A percentile compares a stretch with the other conserved stretches of the same genome.
Evolutionary conservation across 2,113 vertebrate species (phyloP).

Genomic region (Prunella fulvescens): DNA sequence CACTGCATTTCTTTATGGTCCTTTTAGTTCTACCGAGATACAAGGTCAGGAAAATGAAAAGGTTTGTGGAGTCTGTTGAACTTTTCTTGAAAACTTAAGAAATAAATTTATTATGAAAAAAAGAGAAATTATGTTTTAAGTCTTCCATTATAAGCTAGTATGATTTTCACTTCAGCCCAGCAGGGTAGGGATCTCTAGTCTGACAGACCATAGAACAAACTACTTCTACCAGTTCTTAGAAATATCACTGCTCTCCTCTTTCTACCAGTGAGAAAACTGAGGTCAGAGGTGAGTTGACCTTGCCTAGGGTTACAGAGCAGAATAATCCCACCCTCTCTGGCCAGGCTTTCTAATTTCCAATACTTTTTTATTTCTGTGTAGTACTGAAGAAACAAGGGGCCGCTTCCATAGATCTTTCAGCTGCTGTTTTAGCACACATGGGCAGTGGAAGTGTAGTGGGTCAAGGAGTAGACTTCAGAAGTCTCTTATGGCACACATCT

Average conservation of each 20-base stretch:
- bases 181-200: background rate
- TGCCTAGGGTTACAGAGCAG: background rate
- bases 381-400: background rate
- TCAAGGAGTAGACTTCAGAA: background rate
- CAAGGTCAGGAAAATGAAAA: background rate
- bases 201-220: background rate
- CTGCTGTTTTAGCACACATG: accelerated
- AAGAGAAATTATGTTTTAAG: background rate
- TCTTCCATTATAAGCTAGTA: background rate
- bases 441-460: background rate
- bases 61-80: background rate
- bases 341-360: background rate
- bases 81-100: background rate
- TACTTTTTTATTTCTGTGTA: background rate
- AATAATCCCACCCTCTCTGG: background rate
- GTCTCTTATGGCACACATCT: background rate
- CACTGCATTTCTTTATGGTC: background rate
- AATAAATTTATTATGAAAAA: background rate
- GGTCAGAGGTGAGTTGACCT: background rate
- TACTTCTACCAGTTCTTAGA: background rate
- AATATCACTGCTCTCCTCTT: background rate
- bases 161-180: background rate
- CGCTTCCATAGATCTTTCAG: background rate
- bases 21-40: background rate
- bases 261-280: background rate